Evolutionary conservation across 2,888 invertebrate genomes (phyloP).

Genomic region (Heteropelma amictum): DNA sequence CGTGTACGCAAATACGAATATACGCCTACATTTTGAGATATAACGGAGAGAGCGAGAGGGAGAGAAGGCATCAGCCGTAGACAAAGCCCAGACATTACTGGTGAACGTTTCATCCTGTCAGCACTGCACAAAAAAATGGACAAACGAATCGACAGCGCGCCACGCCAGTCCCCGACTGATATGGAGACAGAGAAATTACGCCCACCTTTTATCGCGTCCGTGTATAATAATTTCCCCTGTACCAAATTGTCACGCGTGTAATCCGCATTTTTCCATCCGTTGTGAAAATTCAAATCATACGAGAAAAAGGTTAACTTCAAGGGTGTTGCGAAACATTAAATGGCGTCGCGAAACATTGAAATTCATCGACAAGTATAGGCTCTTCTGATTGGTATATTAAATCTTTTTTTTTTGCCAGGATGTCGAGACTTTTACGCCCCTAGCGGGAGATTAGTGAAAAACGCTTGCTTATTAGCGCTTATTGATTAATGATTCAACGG

Average conservation of each 20-base stretch:
- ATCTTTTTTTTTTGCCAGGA: no score
- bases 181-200: conserved; percentile 68
- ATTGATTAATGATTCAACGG: no score
- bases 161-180: conserved; percentile 47
- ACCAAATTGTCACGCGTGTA: neutral
- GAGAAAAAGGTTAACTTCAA: no score
- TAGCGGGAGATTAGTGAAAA: no score
- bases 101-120: conserved; percentile 46
- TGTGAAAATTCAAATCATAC: neutral
- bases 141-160: conserved; percentile 60
- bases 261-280: neutral
- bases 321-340: no score
- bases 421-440: no score
- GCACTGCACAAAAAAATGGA: conserved; percentile 52
- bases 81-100: conserved; percentile 26
- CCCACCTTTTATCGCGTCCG: conserved; percentile 31
- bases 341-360: no score
- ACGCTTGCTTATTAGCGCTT: no score
- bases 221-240: neutral
- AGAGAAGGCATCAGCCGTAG: neutral
- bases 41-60: neutral
- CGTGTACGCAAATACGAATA: neutral
- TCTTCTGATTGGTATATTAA: no score
- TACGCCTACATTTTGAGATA: neutral
- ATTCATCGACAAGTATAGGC: no score